Percentiles rank a stretch among this genome's conserved stretches.
Evolutionary conservation across 23 tunicate species (phyloP).

Genomic region (Trididemnum miniatum): DNA sequence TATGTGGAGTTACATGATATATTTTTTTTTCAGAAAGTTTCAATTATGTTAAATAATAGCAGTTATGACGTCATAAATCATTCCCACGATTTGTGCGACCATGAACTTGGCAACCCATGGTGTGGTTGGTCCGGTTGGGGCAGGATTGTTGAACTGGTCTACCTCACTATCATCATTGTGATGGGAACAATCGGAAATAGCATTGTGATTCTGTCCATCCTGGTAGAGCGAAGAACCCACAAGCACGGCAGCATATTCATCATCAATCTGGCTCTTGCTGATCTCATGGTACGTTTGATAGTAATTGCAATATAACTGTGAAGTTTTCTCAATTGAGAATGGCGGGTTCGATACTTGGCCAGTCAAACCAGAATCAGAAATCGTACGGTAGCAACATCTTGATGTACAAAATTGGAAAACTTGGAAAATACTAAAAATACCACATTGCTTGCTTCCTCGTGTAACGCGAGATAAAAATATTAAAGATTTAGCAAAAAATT

Average conservation of each 20-base stretch:
- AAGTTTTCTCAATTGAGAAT: too few species aligned
- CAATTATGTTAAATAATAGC: not conserved
- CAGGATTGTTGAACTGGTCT: not conserved
- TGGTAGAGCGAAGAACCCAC: slow-evolving; percentile 41
- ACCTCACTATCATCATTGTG: not conserved
- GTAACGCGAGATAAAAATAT: too few species aligned
- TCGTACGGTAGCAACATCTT: too few species aligned
- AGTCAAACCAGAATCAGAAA: too few species aligned
- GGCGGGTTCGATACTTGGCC: too few species aligned
- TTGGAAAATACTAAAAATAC: too few species aligned
- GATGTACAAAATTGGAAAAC: too few species aligned
- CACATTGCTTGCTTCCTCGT: too few species aligned
- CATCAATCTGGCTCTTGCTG: slow-evolving; percentile 74
- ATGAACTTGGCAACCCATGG: slow-evolving; percentile 10
- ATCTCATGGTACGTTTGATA: slow-evolving; percentile 61
- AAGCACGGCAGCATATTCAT: slow-evolving; percentile 62
- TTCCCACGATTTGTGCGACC: not conserved
- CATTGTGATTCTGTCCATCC: slow-evolving; percentile 18
- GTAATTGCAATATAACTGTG: too few species aligned
- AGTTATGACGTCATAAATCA: not conserved
- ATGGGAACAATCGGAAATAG: not conserved
- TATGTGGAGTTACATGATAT: too few species aligned
- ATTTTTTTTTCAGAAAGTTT: too few species aligned
- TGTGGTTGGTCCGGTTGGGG: slow-evolving; percentile 11
- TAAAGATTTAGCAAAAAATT: too few species aligned